phyloP scores from a whole-genome alignment of 2,888 invertebrate species.

The Pheosia gnoma region DNA sequence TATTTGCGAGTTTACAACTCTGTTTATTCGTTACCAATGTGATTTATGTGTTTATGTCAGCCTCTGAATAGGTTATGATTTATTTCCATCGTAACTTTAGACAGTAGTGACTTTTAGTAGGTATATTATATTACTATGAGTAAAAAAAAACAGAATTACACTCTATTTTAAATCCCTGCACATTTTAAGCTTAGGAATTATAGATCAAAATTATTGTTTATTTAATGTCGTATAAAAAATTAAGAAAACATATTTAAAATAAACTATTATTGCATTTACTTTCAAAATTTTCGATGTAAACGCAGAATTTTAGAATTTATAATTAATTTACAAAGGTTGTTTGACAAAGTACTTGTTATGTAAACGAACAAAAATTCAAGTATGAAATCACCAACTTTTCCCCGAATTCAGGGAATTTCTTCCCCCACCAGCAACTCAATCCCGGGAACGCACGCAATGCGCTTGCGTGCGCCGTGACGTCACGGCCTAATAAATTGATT shows the following conservation, averaged over 20 bases:
- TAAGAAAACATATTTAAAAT: no score
- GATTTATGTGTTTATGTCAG: constrained; percentile 1
- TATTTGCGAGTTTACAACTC: constrained; percentile 1
- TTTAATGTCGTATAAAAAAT: no score
- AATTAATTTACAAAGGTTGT: no score
- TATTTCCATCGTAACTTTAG: not conserved
- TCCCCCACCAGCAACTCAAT: constrained; percentile 60
- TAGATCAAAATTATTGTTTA: no score
- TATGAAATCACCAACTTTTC: constrained; percentile 6
- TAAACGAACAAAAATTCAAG: not conserved
- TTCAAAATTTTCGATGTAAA: no score
- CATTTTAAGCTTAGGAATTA: not conserved
- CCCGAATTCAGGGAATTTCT: constrained; percentile 32
- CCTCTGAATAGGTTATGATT: constrained; percentile 4
- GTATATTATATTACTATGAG: not conserved
- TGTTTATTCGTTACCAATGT: constrained; percentile 4
- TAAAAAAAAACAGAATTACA: not conserved
- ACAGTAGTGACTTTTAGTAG: not conserved
- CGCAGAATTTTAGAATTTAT: no score
- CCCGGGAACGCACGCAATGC: constrained; percentile 67
- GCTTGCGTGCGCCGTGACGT: constrained; percentile 80
- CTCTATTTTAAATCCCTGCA: not conserved
- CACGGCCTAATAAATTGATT: constrained; percentile 84
- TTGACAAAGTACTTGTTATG: no score
- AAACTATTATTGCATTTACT: no score